These are phyloP conservation scores for Nipponia nippon DNA, from an alignment of 2,113 vertebrate genomes.

Conservation along the genomic window DNA sequence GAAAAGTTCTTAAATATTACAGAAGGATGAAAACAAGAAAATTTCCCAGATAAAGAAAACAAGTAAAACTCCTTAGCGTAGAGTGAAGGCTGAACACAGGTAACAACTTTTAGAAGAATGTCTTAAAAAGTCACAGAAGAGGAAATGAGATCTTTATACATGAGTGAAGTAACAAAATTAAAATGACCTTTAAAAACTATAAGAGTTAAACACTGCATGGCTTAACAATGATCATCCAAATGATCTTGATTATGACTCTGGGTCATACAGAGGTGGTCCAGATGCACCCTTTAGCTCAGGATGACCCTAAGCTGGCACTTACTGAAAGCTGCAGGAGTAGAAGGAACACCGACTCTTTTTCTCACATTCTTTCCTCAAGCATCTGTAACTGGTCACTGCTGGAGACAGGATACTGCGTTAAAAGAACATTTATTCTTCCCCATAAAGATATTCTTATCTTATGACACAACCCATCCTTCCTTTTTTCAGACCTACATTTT, in stretches of 20 bases:
- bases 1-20: not conserved
- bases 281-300: not conserved
- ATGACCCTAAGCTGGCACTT: not conserved
- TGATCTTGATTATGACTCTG: not conserved
- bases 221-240: not conserved
- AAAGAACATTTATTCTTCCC: not conserved
- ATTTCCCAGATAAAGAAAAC: not conserved
- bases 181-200: not conserved
- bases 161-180: not conserved
- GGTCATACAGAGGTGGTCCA: not conserved
- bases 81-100: not conserved
- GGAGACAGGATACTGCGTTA: not conserved
- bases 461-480: not conserved
- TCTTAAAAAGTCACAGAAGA: not conserved
- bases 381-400: not conserved
- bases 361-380: not conserved
- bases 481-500: not conserved
- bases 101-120: not conserved
- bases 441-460: not conserved
- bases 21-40: not conserved
- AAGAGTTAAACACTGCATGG: not conserved
- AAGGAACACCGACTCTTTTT: not conserved
- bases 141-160: not conserved
- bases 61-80: not conserved
- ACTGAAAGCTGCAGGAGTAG: not conserved